Conservation (phyloP, 2,113 vertebrate species). For the Crotophaga sulcirostris region DNA sequence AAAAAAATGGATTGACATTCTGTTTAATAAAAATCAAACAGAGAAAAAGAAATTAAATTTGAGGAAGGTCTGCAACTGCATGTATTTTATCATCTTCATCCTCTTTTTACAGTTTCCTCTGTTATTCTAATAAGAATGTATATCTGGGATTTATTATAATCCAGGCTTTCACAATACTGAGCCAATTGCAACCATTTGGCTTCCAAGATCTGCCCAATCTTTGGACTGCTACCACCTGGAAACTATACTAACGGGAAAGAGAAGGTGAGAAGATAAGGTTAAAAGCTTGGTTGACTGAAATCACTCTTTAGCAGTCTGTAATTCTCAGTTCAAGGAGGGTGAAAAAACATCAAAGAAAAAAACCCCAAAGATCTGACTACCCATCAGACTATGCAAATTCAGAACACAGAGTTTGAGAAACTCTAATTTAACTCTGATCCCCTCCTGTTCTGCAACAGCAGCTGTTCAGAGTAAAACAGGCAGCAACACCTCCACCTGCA, state of each 20-base stretch:
- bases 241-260: not conserved
- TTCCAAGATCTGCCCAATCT: not conserved
- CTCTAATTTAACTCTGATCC: not conserved
- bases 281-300: not conserved
- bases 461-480: not conserved
- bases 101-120: not conserved
- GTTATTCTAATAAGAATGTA: not conserved
- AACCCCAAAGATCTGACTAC: not conserved
- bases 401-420: not conserved
- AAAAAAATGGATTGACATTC: not conserved
- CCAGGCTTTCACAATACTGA: not conserved
- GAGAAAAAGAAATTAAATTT: not conserved
- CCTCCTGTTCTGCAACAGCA: not conserved
- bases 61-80: not conserved
- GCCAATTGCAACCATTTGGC: not conserved
- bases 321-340: not conserved
- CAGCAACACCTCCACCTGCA: not conserved
- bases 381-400: not conserved
- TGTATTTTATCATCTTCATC: not conserved
- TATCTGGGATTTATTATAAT: not conserved
- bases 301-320: not conserved
- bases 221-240: not conserved
- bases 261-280: not conserved
- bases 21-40: not conserved
- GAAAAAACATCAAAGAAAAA: not conserved